A percentile compares a stretch with the other conserved stretches of the same genome.
Conservation (phyloP, 2,797 vertebrate species). For the Neoniphon sammara region DNA sequence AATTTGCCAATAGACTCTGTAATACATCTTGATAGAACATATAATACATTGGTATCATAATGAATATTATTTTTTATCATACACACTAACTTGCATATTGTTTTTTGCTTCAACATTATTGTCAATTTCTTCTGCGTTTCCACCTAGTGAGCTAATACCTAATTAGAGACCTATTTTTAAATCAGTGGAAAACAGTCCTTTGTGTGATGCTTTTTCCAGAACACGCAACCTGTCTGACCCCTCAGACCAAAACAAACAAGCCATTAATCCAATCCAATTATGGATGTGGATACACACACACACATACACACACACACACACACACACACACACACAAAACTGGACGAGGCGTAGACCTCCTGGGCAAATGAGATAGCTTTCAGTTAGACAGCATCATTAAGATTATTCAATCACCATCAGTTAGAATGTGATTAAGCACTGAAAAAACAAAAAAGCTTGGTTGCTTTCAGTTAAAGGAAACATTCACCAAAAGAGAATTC, state of each 20-base stretch:
- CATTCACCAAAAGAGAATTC: neutral
- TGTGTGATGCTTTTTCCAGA: slow-evolving; percentile 24
- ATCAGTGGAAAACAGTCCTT: slow-evolving; percentile 13
- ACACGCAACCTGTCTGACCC: slow-evolving; percentile 19
- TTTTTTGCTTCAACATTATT: neutral
- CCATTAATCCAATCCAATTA: slow-evolving; percentile 26
- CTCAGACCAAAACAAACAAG: slow-evolving; percentile 34
- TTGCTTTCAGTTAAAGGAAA: too few relatives aligned
- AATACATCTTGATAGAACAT: neutral
- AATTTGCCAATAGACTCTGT: neutral
- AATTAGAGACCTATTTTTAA: neutral
- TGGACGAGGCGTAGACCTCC: neutral
- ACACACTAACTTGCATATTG: neutral
- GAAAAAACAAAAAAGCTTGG: neutral
- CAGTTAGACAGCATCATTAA: neutral
- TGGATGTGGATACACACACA: neutral
- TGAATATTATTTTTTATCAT: neutral
- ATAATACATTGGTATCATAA: neutral
- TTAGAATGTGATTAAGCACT: neutral
- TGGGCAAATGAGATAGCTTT: slow-evolving; percentile 5
- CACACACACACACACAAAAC: slow-evolving; percentile 5
- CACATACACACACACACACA: neutral
- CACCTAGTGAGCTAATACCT: neutral
- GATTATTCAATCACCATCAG: slow-evolving; percentile 14
- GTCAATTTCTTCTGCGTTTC: neutral